Conservation (phyloP, 2,888 invertebrate species). For the Erebia epiphron region DNA sequence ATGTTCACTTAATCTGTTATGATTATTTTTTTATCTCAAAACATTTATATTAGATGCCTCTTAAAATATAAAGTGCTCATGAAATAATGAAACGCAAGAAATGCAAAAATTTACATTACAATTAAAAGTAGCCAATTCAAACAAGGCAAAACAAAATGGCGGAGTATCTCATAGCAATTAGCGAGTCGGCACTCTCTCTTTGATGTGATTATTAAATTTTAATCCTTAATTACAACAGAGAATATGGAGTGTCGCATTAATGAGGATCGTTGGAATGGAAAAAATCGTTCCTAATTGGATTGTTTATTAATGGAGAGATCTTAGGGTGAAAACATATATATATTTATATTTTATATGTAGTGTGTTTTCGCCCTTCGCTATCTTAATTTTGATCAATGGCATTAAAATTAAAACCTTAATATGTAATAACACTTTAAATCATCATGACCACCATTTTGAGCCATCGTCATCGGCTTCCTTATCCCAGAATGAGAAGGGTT, state of each 20-base stretch:
- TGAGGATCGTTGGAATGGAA: conserved; percentile 17
- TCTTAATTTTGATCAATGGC: too few species aligned
- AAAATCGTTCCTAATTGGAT: conserved; percentile 13
- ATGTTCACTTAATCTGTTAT: too few species aligned
- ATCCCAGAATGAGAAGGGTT: too few species aligned
- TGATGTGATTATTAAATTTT: conserved; percentile 42
- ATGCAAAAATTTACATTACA: conserved; percentile 15
- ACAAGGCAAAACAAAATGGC: conserved; percentile 29
- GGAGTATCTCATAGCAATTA: conserved; percentile 34
- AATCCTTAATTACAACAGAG: conserved; percentile 33
- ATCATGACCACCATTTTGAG: too few species aligned
- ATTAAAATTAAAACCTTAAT: too few species aligned
- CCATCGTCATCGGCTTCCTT: too few species aligned
- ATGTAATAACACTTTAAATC: too few species aligned
- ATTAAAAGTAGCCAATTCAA: conserved; percentile 13
- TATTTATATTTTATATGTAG: too few species aligned
- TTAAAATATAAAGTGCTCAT: not conserved
- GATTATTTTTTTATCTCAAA: too few species aligned
- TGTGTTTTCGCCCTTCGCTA: too few species aligned
- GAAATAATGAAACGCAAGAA: not conserved
- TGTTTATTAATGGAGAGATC: not conserved
- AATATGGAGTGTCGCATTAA: conserved; percentile 26
- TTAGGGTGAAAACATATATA: too few species aligned
- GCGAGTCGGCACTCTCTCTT: conserved; percentile 33
- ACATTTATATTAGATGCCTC: not conserved